Base-by-base conservation (phyloP, 2,797 vertebrate genomes). In the Paedocypris micromegethes region DNA sequence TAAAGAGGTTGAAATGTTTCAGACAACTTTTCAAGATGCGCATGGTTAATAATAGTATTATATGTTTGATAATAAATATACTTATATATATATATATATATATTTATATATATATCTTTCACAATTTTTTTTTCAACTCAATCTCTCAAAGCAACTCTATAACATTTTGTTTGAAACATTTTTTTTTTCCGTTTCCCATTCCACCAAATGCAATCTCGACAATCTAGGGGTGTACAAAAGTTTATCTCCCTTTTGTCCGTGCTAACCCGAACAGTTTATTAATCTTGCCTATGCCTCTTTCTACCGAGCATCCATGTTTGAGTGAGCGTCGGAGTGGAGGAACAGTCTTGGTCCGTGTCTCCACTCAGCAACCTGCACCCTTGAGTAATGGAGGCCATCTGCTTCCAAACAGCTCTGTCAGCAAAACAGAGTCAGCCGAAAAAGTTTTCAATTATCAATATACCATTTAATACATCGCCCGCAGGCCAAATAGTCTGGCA, bases 361-460 rank as follows among this genome's bases (percentile, higher is more conserved):
- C 55, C 47, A 7, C 58, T 42, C 59, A 59, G 51, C 71, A 58
- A 62, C 79, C 79, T 80, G 77, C 66, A 79, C 83, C 72, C 67
- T 83, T 84, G 82, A 86, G 83, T 85, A 86, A 88, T 84, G 78
- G 82, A 79, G 82, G 80, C 80, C 79, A 86, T 87, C 84, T 84
- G 82, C 83, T 71, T 77, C 70, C 57, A 82, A 88, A 86, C 72
- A 77, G 79, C 85, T 71, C 65, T 75, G 81, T 89, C 89, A 90
- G 87, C 87, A 85, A 75, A 87, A 67, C 73, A 3, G 70, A 76
- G 7, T 69, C 74, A 76, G 72, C 78, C 41, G 61, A 75, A 50
- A 84, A 23, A 86, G 83, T 86, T 87, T 90, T 87, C 85, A 89
- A 86, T 89, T 89, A 88, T 87, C 84, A 88, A 85, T 86, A 85